phyloP scores from a whole-genome alignment of 2,113 vertebrate species.

The Lathamus discolor region DNA sequence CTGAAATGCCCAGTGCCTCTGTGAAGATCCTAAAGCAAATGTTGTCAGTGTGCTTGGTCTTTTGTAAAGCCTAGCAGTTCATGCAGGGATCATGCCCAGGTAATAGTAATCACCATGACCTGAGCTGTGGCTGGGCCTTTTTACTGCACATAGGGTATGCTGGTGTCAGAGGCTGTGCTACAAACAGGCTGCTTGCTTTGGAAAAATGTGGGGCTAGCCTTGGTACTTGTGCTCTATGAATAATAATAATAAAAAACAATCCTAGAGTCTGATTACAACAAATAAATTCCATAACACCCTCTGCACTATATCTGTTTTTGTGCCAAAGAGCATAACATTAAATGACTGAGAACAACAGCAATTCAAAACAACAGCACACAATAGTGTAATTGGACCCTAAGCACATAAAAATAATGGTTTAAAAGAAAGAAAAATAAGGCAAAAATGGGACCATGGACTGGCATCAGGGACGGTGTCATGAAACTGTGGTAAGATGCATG shows the following conservation, averaged over 20 bases:
- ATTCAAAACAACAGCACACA: slow-evolving; percentile 47
- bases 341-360: slow-evolving; percentile 59
- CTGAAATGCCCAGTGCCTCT: neutral
- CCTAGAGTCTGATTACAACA: slow-evolving; percentile 54
- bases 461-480: slow-evolving; percentile 56
- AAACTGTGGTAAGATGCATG: slow-evolving; percentile 63
- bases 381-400: slow-evolving; percentile 45
- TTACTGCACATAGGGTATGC: neutral
- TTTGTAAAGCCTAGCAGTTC: neutral
- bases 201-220: neutral
- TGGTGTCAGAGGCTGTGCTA: neutral
- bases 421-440: slow-evolving; percentile 7
- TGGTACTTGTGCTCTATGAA: slow-evolving; percentile 6
- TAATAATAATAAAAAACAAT: slow-evolving; percentile 54
- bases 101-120: neutral
- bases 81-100: neutral
- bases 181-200: neutral
- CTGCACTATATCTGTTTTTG: slow-evolving; percentile 34
- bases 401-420: slow-evolving; percentile 29
- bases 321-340: slow-evolving; percentile 54
- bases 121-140: neutral
- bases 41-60: neutral
- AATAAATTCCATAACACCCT: slow-evolving; percentile 46
- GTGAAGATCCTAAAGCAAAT: neutral
- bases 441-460: slow-evolving; percentile 41